phyloP scores from a whole-genome alignment of 2,888 invertebrate genomes.

The Anthophora plumipes region DNA sequence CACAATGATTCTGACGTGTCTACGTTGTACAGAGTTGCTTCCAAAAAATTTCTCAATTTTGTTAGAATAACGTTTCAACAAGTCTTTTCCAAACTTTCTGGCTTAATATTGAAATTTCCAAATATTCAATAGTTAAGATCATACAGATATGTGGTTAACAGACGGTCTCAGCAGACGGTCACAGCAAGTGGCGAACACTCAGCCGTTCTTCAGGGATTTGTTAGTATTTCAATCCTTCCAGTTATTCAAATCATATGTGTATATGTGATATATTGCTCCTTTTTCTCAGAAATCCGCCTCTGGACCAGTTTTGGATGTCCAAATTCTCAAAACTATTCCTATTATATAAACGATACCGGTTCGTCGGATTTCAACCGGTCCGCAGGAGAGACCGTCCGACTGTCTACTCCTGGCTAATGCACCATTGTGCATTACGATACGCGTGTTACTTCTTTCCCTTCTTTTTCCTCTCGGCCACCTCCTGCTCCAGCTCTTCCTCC shows the following conservation, averaged over 20 bases:
- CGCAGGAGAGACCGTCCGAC: slow-evolving; percentile 65
- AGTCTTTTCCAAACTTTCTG: not conserved
- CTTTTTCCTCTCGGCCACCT: slow-evolving; percentile 64
- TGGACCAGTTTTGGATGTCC: not conserved
- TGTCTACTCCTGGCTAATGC: slow-evolving; percentile 72
- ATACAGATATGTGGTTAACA: not conserved
- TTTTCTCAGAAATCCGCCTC: not conserved
- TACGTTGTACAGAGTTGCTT: not conserved
- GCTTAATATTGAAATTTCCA: too few relatives aligned
- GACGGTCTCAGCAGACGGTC: not conserved
- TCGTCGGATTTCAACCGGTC: slow-evolving; percentile 49
- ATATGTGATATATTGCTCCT: not conserved
- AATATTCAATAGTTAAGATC: not conserved
- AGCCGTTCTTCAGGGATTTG: not conserved
- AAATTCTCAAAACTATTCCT: not conserved
- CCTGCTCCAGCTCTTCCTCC: slow-evolving; percentile 55
- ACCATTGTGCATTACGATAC: slow-evolving; percentile 75
- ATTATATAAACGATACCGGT: slow-evolving; percentile 3
- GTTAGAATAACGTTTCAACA: not conserved
- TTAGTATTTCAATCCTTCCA: not conserved
- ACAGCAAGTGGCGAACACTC: not conserved
- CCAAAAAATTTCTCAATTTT: not conserved
- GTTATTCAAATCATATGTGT: not conserved
- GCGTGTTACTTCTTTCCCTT: slow-evolving; percentile 66
- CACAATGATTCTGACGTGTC: not conserved